These are phyloP conservation scores for cattle (Bos taurus) DNA, from an alignment of 2,113 vertebrate species.

Conservation along the genomic window ARS-UCD2.0 NC_037330.1:45410001-45410500, in stretches of 20 bases:
- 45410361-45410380: not conserved
- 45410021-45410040: not conserved
- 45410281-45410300: conserved; percentile 15
- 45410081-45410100: not conserved
- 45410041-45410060: not conserved
- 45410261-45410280: not conserved
- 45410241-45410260: conserved; percentile 34
- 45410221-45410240: conserved; percentile 57
- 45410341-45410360: not conserved
- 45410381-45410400: not conserved
- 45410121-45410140: not conserved
- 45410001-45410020: not conserved
- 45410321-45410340: conserved; percentile 22
- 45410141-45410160: not conserved
- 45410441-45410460: not conserved
- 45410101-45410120: conserved; percentile 2
- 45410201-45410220: conserved; percentile 55
- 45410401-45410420: conserved; percentile 7
- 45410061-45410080: not conserved
- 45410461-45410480: not conserved
- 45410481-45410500: not conserved
- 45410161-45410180: conserved; percentile 10
- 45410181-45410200: conserved; percentile 8
- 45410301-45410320: conserved; percentile 33
- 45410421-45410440: not conserved